Base-by-base conservation (phyloP, 1,140 invertebrate species). In the Meloidogyne exigua region DNA sequence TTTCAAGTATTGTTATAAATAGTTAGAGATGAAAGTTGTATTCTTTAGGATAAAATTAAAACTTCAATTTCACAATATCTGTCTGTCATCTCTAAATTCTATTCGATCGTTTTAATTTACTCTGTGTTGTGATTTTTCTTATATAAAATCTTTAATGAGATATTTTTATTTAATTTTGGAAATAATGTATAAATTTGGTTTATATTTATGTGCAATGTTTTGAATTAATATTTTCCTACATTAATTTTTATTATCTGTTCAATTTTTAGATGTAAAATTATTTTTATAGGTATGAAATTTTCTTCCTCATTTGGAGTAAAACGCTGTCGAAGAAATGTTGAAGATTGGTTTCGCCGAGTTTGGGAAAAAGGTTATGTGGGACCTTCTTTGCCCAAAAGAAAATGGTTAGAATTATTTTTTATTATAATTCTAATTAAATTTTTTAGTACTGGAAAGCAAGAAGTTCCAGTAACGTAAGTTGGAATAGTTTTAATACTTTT, bases 291-390 rank as follows among this genome's bases (percentile, higher is more conserved):
- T 7, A 74, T 74, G 28, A 74, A 64, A 64, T 74, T 74, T 36
- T n/a, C 57, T 9, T 21, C n/a, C 21, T 26, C 28, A 12, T 25
- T 39, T 39, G 26, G 68, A 2, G 68, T 39, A 26, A 23, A 49
- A 69, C 39, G 25, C 2, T 44, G 18, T 64, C 11, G 15, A 39
- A 39, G 28, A 12, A 26, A n/a, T 63, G 42, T 76, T 49, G 76
- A 72, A 10, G 82, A 85, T 68, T 86, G 85, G 85, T 76, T 88
- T 79, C 76, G 86, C n/a, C 73, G 86, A 49, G 76, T 86, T 28
- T 86, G 85, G 85, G 82, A 86, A 70, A 78, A 86, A 44, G 85
- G 85, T 42, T 86, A 88, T 68, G 68, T 79, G n/a, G 85, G 85
- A 18, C 77, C 81, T 10, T 80, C 79, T 64, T 69, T 88, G 10